Percentiles rank a stretch among this genome's conserved stretches.
phyloP scores from a whole-genome alignment of 2,797 vertebrate species.

The Sandelia bainsii region DNA sequence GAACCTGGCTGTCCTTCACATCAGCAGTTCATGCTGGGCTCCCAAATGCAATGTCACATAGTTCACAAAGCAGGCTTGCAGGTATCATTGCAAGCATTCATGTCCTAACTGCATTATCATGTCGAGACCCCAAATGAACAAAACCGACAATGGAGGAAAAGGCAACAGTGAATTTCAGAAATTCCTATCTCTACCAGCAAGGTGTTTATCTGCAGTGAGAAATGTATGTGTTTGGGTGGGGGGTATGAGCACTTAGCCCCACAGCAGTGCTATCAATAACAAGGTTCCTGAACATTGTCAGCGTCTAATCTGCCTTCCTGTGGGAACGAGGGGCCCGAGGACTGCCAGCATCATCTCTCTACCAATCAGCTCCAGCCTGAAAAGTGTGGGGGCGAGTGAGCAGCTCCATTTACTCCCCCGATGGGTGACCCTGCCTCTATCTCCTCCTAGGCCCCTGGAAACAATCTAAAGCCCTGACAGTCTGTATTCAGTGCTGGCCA shows the following conservation, averaged over 20 bases:
- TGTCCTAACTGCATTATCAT: constrained; percentile 21
- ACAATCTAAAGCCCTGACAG: constrained; percentile 83
- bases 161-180: constrained; percentile 31
- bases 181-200: constrained; percentile 54
- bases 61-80: constrained; percentile 26
- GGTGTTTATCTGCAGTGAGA: constrained; percentile 70
- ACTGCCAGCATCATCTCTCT: constrained; percentile 72
- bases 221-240: constrained; percentile 61
- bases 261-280: constrained; percentile 73
- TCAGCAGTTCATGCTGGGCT: constrained; percentile 65
- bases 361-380: constrained; percentile 74
- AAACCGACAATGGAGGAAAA: constrained; percentile 30
- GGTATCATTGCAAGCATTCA: constrained; percentile 23
- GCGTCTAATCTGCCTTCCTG: constrained; percentile 85
- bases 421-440: constrained; percentile 81
- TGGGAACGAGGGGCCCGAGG: constrained; percentile 73
- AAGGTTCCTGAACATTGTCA: constrained; percentile 82
- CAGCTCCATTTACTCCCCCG: constrained; percentile 76
- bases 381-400: constrained; percentile 76
- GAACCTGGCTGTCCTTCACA: constrained; percentile 76
- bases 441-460: constrained; percentile 83
- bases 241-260: constrained; percentile 57
- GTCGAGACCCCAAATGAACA: constrained; percentile 15
- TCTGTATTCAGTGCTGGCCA: constrained; percentile 73
- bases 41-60: constrained; percentile 43